These are phyloP conservation scores for Phrynosoma blainvillii DNA, from an alignment of 2,113 vertebrate species.

Conservation along the genomic window DNA sequence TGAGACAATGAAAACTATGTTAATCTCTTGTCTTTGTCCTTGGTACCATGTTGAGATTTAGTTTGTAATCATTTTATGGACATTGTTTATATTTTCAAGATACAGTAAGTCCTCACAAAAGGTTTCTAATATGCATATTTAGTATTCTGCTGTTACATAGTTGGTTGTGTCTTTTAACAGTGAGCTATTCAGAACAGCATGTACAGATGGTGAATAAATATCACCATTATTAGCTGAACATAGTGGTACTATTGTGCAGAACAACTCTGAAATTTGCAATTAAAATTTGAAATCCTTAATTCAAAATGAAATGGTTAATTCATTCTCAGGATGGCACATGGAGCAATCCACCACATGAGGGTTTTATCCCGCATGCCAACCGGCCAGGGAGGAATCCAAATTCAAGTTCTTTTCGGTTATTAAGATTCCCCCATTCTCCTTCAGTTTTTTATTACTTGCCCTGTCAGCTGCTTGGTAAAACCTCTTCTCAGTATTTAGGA, in stretches of 20 bases:
- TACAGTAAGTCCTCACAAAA: conserved; percentile 1
- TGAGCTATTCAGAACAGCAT: conserved; percentile 6
- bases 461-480: too few relatives aligned
- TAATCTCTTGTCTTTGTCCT: conserved; percentile 20
- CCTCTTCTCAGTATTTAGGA: too few relatives aligned
- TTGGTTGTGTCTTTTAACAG: not conserved
- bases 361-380: too few relatives aligned
- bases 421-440: too few relatives aligned
- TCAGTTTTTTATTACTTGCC: too few relatives aligned
- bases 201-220: not conserved
- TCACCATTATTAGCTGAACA: not conserved
- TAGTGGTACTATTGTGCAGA: not conserved
- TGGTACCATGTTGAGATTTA: conserved; percentile 4
- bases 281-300: conserved; percentile 7
- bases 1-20: not conserved
- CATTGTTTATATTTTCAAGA: conserved; percentile 21
- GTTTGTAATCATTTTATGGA: conserved; percentile 3
- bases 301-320: not conserved
- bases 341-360: too few relatives aligned
- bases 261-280: not conserved
- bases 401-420: too few relatives aligned
- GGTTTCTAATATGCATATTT: not conserved
- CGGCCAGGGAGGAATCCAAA: too few relatives aligned
- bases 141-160: not conserved
- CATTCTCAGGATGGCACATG: too few relatives aligned